Conservation (phyloP, 2,797 vertebrate species). For the Leuciscus waleckii region DNA sequence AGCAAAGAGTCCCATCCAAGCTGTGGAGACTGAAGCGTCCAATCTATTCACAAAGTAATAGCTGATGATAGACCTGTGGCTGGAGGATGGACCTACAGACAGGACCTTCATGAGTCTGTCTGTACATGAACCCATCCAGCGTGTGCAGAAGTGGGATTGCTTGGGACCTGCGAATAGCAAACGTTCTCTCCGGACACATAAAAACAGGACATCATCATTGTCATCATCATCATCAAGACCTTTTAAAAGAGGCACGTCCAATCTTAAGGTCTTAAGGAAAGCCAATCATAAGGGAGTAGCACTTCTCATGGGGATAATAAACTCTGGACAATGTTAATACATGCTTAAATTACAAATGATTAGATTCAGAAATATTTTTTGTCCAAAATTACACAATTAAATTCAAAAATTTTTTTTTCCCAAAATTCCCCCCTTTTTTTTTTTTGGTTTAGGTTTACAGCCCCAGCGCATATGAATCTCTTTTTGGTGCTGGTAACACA, state of each 20-base stretch:
- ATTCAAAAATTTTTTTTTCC: no score
- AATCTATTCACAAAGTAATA: conserved; percentile 73
- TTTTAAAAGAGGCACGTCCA: conserved; percentile 30
- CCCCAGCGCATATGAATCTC: conserved; percentile 36
- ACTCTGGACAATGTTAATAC: conserved; percentile 28
- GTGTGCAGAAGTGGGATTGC: conserved; percentile 75
- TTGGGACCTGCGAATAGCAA: conserved; percentile 75
- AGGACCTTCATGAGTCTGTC: conserved; percentile 56
- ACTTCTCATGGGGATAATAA: conserved; percentile 45
- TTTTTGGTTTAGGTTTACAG: conserved; percentile 58
- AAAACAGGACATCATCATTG: conserved; percentile 57
- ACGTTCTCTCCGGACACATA: conserved; percentile 57
- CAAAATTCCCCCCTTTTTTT: no score
- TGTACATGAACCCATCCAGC: conserved; percentile 66
- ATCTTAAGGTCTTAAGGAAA: conserved; percentile 63
- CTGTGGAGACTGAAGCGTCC: conserved; percentile 75
- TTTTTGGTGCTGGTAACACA: conserved; percentile 24
- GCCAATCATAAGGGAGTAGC: conserved; percentile 56
- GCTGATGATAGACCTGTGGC: conserved; percentile 68
- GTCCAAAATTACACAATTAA: conserved; percentile 40
- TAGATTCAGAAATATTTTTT: neutral
- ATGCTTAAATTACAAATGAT: neutral
- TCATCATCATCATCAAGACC: conserved; percentile 28
- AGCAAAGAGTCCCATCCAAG: conserved; percentile 73
- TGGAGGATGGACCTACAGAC: conserved; percentile 66